Base-by-base conservation (phyloP, 2,113 vertebrate species). In the Paratilapia polleni region DNA sequence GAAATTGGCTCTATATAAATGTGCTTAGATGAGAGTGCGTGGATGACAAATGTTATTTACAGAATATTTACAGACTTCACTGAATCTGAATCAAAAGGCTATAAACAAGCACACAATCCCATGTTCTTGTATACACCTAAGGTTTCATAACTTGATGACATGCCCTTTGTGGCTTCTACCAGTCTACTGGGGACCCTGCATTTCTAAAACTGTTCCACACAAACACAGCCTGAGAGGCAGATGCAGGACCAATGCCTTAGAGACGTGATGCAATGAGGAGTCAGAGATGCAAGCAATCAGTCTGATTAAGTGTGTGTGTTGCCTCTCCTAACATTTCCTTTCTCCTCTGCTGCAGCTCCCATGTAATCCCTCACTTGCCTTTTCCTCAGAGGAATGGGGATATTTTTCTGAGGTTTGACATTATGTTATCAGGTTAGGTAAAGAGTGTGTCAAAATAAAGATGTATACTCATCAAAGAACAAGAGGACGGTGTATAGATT, bases 191-290 rank as follows among this genome's bases (percentile, higher is more conserved):
- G 80, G 79, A 85, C 58, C n/a, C 2, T 41, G 59, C 31, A 34
- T 79, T 36, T 73, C 52, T 54, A 74, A 85, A 83, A 85, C 66
- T 41, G 54, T 26, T 47, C 31, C 52, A 77, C 84, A 76, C 70
- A 76, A 76, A 63, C 82, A 54, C 61, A 77, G 34, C 5, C 8
- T 70, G 52, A 83, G 20, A 84, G 43, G 81, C 54, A 78, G 87
- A 91, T 79, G 58, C 82, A 83, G 83, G 82, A 84, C 70, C 80
- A 92, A 91, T 93, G 89, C 93, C 93, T 94, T 89, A 91, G 91
- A 92, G 93, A 91, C 83, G 94, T 96, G 95, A 95, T 94, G 94
- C 95, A 94, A 95, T 64, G 88, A 91, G 64, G 87, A 92, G 86
- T 89, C 85, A 93, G 88, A 93, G 92, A 89, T 86, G 70, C 88